Conservation (phyloP, 2,888 invertebrate genomes). For the Drosophila affinis region DNA sequence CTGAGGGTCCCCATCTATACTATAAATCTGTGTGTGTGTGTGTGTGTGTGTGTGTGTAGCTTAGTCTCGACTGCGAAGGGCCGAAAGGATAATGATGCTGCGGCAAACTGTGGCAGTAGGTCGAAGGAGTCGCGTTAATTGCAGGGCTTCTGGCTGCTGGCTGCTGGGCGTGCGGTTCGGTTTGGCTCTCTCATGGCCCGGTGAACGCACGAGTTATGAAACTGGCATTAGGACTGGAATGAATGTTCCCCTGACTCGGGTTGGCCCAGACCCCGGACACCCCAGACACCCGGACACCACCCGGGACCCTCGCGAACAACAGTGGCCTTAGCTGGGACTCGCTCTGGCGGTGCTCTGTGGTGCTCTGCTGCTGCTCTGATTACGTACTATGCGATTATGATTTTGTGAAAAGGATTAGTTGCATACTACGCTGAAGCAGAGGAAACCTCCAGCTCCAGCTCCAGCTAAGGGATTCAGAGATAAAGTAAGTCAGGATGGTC, state of each 20-base stretch:
- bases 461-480: conserved; percentile 27
- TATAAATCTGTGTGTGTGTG: conserved; percentile 38
- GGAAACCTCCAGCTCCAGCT: conserved; percentile 61
- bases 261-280: background rate
- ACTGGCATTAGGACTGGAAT: conserved; percentile 75
- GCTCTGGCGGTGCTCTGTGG: conserved; percentile 1
- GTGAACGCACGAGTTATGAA: conserved; percentile 76
- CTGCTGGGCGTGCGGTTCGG: conserved; percentile 21
- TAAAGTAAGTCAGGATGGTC: conserved; percentile 9
- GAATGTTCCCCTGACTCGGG: conserved; percentile 48
- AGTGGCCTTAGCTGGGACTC: conserved; percentile 35
- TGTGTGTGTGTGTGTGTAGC: conserved; percentile 40
- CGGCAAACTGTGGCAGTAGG: conserved; percentile 35
- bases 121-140: conserved; percentile 65
- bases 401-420: conserved; percentile 78
- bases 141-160: conserved; percentile 42
- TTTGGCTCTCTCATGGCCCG: conserved; percentile 54
- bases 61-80: conserved; percentile 33
- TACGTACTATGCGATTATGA: conserved; percentile 72
- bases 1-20: background rate
- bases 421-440: conserved; percentile 69
- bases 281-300: too few relatives aligned
- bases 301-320: conserved; percentile 35
- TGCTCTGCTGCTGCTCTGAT: conserved; percentile 61
- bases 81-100: conserved; percentile 45